A percentile compares a stretch with the other conserved stretches of the same genome.
Conservation (phyloP, 2,888 invertebrate genomes). For the Tetragonula carbonaria region DNA sequence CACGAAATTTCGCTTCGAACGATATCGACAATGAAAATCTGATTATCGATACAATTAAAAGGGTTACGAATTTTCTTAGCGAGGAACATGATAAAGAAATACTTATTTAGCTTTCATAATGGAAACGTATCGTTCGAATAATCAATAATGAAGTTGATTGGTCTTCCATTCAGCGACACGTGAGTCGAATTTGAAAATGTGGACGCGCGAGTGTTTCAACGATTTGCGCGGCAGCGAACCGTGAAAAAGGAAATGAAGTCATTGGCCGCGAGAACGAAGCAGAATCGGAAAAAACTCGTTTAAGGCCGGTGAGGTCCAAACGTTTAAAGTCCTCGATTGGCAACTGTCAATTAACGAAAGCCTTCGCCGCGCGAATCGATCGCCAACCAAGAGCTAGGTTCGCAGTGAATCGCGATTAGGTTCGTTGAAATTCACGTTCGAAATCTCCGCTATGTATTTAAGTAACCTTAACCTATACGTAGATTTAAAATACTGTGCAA, state of each 20-base stretch:
- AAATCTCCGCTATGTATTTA: neutral
- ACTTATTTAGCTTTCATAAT: neutral
- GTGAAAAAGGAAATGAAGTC: slow-evolving; percentile 68
- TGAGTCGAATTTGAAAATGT: neutral
- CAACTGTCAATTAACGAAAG: slow-evolving; percentile 58
- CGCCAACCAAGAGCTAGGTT: neutral
- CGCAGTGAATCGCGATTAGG: neutral
- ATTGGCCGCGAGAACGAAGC: slow-evolving; percentile 28
- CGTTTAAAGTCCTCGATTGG: slow-evolving; percentile 48
- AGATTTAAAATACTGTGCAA: neutral
- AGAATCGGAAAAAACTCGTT: slow-evolving; percentile 68
- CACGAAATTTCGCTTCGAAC: neutral
- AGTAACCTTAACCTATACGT: neutral
- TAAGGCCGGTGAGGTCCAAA: slow-evolving; percentile 51
- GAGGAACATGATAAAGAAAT: neutral
- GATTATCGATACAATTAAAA: no score
- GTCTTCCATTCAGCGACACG: neutral
- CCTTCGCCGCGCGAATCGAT: slow-evolving; percentile 24
- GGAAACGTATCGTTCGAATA: neutral
- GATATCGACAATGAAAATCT: no score
- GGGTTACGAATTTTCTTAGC: no score
- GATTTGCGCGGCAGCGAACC: slow-evolving; percentile 49
- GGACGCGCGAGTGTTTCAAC: slow-evolving; percentile 38
- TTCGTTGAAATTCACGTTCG: neutral
- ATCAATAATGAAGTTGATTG: neutral